These are phyloP conservation scores for Aspidiotus rigidus DNA, from an alignment of 2,888 invertebrate genomes.

Conservation along the genomic window DNA sequence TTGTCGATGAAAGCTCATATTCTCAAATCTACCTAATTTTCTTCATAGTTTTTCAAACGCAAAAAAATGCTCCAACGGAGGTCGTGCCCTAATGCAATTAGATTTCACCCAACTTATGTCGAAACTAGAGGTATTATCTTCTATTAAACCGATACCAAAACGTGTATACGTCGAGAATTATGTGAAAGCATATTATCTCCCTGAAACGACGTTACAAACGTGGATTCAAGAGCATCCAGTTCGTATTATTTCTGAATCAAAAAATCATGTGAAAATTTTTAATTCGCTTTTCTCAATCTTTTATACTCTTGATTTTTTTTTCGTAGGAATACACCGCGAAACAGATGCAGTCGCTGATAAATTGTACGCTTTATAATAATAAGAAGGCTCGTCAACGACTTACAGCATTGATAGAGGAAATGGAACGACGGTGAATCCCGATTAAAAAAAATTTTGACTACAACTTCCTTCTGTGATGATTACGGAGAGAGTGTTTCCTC, in stretches of 20 bases:
- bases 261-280: conserved; percentile 3
- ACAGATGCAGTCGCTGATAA: conserved; percentile 74
- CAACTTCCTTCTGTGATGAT: too few species aligned
- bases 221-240: conserved; percentile 78
- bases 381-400: conserved; percentile 77
- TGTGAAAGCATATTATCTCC: conserved; percentile 92
- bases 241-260: conserved; percentile 37
- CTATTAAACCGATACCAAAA: conserved; percentile 73
- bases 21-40: conserved; percentile 11
- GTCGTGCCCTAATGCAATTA: conserved; percentile 92
- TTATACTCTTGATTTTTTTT: conserved; percentile 36
- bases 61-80: conserved; percentile 90
- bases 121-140: conserved; percentile 78
- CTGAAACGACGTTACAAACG: conserved; percentile 74
- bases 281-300: conserved; percentile 15
- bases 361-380: conserved; percentile 76
- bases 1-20: background rate
- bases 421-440: conserved; percentile 41
- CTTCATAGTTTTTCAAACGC: conserved; percentile 65
- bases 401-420: conserved; percentile 59
- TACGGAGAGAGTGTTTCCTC: too few species aligned
- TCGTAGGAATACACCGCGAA: conserved; percentile 75
- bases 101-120: conserved; percentile 91
- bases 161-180: conserved; percentile 86
- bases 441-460: background rate